Evolutionary conservation across 1,140 invertebrate genomes (phyloP), one percentile per base, ranked within the genome.

Genomic region (Drosophila pachea): DNA sequence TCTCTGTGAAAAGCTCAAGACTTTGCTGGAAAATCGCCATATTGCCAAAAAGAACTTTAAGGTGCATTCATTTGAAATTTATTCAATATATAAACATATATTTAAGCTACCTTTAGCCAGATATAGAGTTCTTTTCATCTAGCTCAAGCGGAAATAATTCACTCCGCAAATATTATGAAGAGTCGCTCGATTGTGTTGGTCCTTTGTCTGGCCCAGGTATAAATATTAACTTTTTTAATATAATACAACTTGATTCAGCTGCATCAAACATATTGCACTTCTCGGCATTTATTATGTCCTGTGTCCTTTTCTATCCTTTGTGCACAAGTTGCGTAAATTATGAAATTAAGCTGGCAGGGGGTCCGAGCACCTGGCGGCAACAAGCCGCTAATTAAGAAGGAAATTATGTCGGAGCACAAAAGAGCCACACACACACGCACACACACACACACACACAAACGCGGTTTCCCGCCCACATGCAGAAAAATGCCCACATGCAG

Each of bases 341-440:
- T 69, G 36, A 60, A 36, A 60, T 45, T 65, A 32, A 40, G 61
- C 16, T 55, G 50, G 38, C 50, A 48, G 49, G 16, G 33, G 7
- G 48, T 14, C 50, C 35, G 49, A 55, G 35, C 56, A 55, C 50
- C 38, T 67, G 36, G 8, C 42, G n/a, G 6, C 12, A 55, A 50
- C 31, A 40, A 48, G 48, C 7, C 43, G 52, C 58, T 70, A 76
- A 78, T 67, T 74, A 74, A 64, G 43, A 68, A 60, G 53, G 38
- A 74, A 70, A 67, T 72, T 68, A 54, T 63, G 43, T 53, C 67
- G 61, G 38, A 62, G 32, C 29, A 61, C 61, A 65, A 65, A 58
- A 42, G 43, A 14, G 11, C 22, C 5, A 16, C 47, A 16, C 31
- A 38, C 40, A n/a, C 48, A 47, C 42, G 16, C 62, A 50, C 45